A percentile compares a stretch with the other conserved stretches of the same genome.
phyloP scores from a whole-genome alignment of 2,113 vertebrate species.

The Campylomormyrus numenius region DNA sequence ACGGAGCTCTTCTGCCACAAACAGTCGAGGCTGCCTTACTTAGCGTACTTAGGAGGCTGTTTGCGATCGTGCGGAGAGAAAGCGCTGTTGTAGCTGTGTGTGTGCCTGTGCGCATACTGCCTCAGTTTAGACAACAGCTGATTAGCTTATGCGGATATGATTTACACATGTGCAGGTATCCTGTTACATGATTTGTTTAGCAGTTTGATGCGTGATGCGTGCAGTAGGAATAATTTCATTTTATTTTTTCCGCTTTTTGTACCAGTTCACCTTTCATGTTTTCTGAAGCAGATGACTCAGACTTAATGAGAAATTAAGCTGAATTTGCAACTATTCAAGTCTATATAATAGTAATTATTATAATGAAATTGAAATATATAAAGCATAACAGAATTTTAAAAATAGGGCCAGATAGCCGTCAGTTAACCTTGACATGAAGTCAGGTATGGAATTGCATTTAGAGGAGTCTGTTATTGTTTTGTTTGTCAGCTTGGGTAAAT shows the following conservation, averaged over 20 bases:
- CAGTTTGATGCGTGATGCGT: background rate
- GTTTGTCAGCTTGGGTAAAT: background rate
- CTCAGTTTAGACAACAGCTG: background rate
- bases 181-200: background rate
- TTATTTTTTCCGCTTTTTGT: background rate
- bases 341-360: background rate
- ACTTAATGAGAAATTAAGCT: background rate
- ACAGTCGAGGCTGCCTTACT: background rate
- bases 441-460: conserved; percentile 2
- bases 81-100: background rate
- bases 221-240: background rate
- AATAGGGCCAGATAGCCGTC: background rate
- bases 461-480: background rate
- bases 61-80: background rate
- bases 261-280: background rate
- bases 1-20: background rate
- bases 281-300: background rate
- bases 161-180: conserved; percentile 8
- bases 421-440: background rate
- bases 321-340: background rate
- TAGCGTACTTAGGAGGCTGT: background rate
- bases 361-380: background rate
- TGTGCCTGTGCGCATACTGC: background rate
- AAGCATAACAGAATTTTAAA: background rate
- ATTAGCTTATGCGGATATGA: background rate